Evolutionary conservation across 2,113 vertebrate species (phyloP).

Genomic region (Lutjanus erythropterus): DNA sequence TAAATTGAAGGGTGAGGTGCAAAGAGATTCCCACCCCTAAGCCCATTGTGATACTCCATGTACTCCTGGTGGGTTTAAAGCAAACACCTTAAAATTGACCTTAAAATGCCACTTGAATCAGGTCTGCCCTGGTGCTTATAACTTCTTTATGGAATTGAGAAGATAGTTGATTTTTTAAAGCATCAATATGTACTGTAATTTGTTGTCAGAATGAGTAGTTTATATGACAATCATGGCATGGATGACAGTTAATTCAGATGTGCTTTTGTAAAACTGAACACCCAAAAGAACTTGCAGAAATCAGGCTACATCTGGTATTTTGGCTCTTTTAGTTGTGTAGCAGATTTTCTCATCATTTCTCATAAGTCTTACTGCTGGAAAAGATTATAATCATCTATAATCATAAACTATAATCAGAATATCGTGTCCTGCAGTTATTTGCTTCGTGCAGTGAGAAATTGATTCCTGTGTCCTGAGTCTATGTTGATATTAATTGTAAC

Average conservation of each 20-base stretch:
- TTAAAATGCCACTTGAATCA: background rate
- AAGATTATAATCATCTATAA: conserved; percentile 18
- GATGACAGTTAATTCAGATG: conserved; percentile 14
- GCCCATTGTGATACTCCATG: background rate
- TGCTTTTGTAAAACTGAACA: conserved; percentile 30
- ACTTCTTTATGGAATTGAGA: background rate
- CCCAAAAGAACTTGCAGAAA: background rate
- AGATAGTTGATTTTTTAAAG: background rate
- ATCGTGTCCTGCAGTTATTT: conserved; percentile 38
- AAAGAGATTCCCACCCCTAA: too few species aligned
- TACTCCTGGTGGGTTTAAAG: background rate
- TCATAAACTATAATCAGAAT: conserved; percentile 15
- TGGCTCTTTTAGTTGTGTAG: conserved; percentile 9
- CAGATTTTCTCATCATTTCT: conserved; percentile 16
- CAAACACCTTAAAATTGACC: conserved; percentile 11
- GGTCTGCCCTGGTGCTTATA: background rate
- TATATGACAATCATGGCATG: background rate
- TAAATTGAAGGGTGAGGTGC: too few species aligned
- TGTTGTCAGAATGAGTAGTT: background rate
- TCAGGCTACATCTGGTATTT: conserved; percentile 8
- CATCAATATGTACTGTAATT: background rate
- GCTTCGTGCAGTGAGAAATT: conserved; percentile 47
- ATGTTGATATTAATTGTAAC: conserved; percentile 69
- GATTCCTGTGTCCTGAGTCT: conserved; percentile 52
- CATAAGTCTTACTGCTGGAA: conserved; percentile 1